Evolutionary conservation across 2,888 invertebrate species (phyloP), one percentile per base, ranked within the genome.

Genomic region (Eupithecia subumbrata): DNA sequence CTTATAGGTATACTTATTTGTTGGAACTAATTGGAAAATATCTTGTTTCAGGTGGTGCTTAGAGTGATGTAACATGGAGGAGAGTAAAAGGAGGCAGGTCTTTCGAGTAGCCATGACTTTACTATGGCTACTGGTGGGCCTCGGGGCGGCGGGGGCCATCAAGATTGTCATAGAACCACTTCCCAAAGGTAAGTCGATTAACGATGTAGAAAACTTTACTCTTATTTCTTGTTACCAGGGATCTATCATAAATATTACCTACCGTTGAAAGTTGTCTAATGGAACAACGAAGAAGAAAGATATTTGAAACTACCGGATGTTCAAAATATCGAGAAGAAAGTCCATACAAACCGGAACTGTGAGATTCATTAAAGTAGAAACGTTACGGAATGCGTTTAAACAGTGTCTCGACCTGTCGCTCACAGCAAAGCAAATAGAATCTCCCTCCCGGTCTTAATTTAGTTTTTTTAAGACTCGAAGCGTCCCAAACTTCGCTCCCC

Each of bases 141-240:
- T 94, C 73, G 84, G 89, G 67, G 89, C 90, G 9, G 91, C 92
- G 64, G 87, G 88, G 60, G 93, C 94, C 75, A 90, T 95, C 79
- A 94, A 94, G 87, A 89, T 95, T 67, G 93, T 95, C 71, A 95
- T 95, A 86, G 95, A 95, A 86, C 95, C 95, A 14, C 87, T 95
- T 25, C 95, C 95, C 30, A 95, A 94, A 95, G 95, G 95, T 95
- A 89, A 88, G 91, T 74, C 16, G 9, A 22, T 56, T 30, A 22
- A 30, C 63, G 9, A n/a, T n/a, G 9, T n/a, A 52, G 52, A n/a
- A 52, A 52, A 52, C 3, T 52, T 52, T 9, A 9, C n/a, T 3
- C 2, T 11, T 52, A 2, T 18, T 48, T 18, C 16, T 48, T 7
- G 18, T 48, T 7, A 18, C 45, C 45, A 5, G 5, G 45, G 45